These are phyloP conservation scores for Chloroclysta siterata DNA, from an alignment of 2,888 invertebrate species.

Conservation along the genomic window DNA sequence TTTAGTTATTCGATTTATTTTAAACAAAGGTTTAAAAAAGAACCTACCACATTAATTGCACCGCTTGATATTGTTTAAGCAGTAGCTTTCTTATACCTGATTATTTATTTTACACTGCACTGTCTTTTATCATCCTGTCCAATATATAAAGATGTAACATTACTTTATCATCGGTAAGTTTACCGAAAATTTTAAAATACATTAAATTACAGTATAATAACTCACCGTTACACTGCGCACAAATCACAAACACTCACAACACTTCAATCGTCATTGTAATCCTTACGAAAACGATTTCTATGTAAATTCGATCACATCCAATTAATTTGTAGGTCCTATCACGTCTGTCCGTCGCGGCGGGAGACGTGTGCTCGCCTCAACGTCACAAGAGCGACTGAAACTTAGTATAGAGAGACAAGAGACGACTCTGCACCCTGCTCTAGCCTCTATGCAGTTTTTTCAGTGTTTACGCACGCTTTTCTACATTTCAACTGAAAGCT, in stretches of 20 bases:
- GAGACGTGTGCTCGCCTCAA: slow-evolving; percentile 30
- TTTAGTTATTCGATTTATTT: no score
- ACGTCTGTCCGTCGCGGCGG: slow-evolving; percentile 22
- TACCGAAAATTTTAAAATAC: neutral
- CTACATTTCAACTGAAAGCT: neutral
- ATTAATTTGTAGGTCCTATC: slow-evolving; percentile 31
- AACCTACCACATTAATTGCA: no score
- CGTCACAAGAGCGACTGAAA: slow-evolving; percentile 37
- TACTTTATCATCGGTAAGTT: no score
- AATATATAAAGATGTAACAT: no score
- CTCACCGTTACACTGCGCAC: slow-evolving; percentile 33
- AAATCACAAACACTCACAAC: slow-evolving; percentile 37
- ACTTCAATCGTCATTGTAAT: slow-evolving; percentile 38
- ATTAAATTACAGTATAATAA: slow-evolving; percentile 19
- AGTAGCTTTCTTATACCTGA: no score
- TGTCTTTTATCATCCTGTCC: no score
- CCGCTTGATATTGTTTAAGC: no score
- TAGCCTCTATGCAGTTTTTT: slow-evolving; percentile 28
- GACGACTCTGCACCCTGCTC: slow-evolving; percentile 6
- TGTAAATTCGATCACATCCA: slow-evolving; percentile 43
- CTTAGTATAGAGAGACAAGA: slow-evolving; percentile 25
- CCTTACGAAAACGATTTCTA: slow-evolving; percentile 37
- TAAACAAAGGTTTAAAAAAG: no score
- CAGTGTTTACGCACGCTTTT: slow-evolving; percentile 17
- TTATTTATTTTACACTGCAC: no score